These are phyloP conservation scores for Myotis vivesi DNA, from an alignment of 2,797 vertebrate genomes.

Conservation along the genomic window DNA sequence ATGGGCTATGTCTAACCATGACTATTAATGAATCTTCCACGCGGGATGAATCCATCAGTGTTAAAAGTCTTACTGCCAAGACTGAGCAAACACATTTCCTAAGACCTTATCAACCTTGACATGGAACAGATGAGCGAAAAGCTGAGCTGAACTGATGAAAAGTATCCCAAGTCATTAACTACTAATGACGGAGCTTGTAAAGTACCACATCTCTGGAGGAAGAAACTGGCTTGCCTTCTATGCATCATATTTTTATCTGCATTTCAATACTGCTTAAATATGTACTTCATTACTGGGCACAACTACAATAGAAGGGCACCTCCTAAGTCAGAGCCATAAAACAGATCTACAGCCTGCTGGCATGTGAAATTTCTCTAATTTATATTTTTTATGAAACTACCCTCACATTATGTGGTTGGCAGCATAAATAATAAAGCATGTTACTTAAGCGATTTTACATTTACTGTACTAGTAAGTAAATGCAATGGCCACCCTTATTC, in stretches of 20 bases:
- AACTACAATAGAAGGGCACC: slow-evolving; percentile 71
- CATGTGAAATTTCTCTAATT: slow-evolving; percentile 76
- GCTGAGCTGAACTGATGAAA: slow-evolving; percentile 33
- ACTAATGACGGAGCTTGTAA: slow-evolving; percentile 37
- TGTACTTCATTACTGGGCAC: slow-evolving; percentile 43
- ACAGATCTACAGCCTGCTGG: slow-evolving; percentile 72
- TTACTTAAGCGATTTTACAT: slow-evolving; percentile 78
- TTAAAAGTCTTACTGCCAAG: slow-evolving; percentile 25
- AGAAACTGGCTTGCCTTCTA: neutral
- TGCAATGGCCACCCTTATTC: slow-evolving; percentile 77
- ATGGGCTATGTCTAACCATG: neutral
- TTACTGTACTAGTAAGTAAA: slow-evolving; percentile 80
- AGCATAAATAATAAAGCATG: slow-evolving; percentile 80
- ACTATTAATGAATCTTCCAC: neutral
- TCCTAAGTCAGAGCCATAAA: slow-evolving; percentile 73
- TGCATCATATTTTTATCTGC: slow-evolving; percentile 47
- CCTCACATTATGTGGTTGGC: slow-evolving; percentile 73
- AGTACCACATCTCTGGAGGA: neutral
- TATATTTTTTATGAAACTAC: slow-evolving; percentile 74
- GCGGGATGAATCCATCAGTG: neutral
- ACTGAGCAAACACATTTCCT: slow-evolving; percentile 7
- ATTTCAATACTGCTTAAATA: slow-evolving; percentile 50
- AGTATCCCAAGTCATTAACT: neutral
- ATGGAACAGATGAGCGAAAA: slow-evolving; percentile 15
- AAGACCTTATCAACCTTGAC: slow-evolving; percentile 42